Evolutionary conservation across 2,888 invertebrate species (phyloP).

Genomic region (Dasypolia templi): DNA sequence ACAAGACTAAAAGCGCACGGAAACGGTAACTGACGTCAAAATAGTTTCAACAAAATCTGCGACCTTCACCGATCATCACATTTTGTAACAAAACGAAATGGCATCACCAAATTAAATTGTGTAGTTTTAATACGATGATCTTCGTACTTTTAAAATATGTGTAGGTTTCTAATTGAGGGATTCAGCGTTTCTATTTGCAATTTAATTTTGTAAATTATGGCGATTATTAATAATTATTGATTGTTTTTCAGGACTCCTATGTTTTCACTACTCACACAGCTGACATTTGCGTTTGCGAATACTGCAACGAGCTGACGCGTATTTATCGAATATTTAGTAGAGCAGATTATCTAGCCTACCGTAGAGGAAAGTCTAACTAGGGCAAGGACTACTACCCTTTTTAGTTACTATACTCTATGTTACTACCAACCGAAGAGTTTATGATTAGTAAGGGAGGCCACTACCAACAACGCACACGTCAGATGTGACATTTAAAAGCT

Average conservation of each 20-base stretch:
- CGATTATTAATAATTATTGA: slow-evolving; percentile 16
- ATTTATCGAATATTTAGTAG: slow-evolving; percentile 5
- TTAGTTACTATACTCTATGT: too few species aligned
- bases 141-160: slow-evolving; percentile 10
- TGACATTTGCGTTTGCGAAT: slow-evolving; percentile 40
- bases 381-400: too few species aligned
- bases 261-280: slow-evolving; percentile 23
- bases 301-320: slow-evolving; percentile 34
- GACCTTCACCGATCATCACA: slow-evolving; percentile 83
- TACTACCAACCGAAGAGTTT: too few species aligned
- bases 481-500: neutral
- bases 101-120: slow-evolving; percentile 53
- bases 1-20: slow-evolving; percentile 56
- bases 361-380: too few species aligned
- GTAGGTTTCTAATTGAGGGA: neutral
- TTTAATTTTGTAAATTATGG: neutral
- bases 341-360: too few species aligned
- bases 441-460: too few species aligned
- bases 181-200: slow-evolving; percentile 10
- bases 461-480: neutral
- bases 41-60: slow-evolving; percentile 63
- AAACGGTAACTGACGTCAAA: slow-evolving; percentile 63
- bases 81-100: slow-evolving; percentile 87
- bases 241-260: neutral
- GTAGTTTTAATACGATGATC: slow-evolving; percentile 14